Conservation (phyloP, 2,888 invertebrate genomes). For the Sipha maydis region DNA sequence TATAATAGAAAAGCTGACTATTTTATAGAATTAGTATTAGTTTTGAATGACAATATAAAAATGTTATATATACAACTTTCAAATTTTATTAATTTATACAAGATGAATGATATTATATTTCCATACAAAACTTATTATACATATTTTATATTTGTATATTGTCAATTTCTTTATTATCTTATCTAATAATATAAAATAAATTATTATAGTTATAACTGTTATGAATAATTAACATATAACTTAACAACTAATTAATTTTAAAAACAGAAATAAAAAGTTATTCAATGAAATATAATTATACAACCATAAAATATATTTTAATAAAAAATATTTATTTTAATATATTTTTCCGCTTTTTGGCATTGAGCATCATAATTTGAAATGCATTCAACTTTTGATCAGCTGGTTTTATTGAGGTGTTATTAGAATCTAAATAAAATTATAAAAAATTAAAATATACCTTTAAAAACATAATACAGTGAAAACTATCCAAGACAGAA, state of each 20-base stretch:
- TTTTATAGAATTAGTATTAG: not conserved
- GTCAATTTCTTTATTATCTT: not conserved
- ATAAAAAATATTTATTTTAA: not conserved
- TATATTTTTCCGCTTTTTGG: constrained; percentile 15
- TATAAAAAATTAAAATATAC: not conserved
- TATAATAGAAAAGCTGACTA: too few relatives aligned
- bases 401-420: not conserved
- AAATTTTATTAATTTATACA: not conserved
- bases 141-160: too few relatives aligned
- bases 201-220: too few relatives aligned
- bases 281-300: not conserved
- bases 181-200: not conserved
- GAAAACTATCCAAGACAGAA: not conserved
- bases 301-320: not conserved
- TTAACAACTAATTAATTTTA: not conserved
- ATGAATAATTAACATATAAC: too few relatives aligned
- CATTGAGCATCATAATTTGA: constrained; percentile 44
- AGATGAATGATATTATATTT: not conserved
- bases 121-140: not conserved
- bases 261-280: not conserved
- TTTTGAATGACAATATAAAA: not conserved
- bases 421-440: constrained; percentile 6
- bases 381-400: constrained; percentile 36
- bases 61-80: not conserved
- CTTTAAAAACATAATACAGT: not conserved